Conservation (phyloP, 2,797 vertebrate genomes). For the Pangasius djambal region DNA sequence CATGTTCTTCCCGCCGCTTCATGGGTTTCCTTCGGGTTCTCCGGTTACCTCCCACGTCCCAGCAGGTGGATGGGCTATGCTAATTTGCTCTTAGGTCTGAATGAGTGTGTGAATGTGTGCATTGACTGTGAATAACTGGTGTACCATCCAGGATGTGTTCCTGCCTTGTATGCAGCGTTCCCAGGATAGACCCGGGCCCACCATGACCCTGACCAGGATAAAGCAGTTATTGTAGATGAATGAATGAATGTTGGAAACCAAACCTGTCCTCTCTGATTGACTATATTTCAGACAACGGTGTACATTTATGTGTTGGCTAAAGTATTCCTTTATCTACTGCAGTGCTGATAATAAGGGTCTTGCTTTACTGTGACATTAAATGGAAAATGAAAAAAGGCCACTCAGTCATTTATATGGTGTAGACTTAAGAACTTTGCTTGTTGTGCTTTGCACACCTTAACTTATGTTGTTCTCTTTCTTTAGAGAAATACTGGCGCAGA, state of each 20-base stretch:
- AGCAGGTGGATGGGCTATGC: not conserved
- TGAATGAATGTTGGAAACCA: not conserved
- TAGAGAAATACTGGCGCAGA: conserved; percentile 77
- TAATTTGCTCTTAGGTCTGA: not conserved
- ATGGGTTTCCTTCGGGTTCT: too few species aligned
- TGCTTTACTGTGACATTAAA: not conserved
- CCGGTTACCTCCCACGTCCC: not conserved
- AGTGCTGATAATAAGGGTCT: not conserved
- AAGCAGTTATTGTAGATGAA: not conserved
- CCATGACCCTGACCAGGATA: not conserved
- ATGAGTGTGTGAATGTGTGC: not conserved
- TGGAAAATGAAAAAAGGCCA: not conserved
- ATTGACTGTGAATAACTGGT: not conserved
- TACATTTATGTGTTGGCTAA: too few species aligned
- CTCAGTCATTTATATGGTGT: not conserved
- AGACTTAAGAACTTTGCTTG: not conserved
- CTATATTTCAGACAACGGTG: not conserved
- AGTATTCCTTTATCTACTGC: not conserved
- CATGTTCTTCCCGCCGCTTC: too few species aligned
- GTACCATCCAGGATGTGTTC: not conserved
- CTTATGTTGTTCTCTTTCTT: conserved; percentile 42
- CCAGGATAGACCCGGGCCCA: not conserved
- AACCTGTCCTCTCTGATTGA: not conserved
- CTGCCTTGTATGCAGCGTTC: not conserved
- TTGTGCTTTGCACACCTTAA: not conserved